phyloP scores from a whole-genome alignment of 2,888 invertebrate genomes.

The Tetrapedia diversipes region DNA sequence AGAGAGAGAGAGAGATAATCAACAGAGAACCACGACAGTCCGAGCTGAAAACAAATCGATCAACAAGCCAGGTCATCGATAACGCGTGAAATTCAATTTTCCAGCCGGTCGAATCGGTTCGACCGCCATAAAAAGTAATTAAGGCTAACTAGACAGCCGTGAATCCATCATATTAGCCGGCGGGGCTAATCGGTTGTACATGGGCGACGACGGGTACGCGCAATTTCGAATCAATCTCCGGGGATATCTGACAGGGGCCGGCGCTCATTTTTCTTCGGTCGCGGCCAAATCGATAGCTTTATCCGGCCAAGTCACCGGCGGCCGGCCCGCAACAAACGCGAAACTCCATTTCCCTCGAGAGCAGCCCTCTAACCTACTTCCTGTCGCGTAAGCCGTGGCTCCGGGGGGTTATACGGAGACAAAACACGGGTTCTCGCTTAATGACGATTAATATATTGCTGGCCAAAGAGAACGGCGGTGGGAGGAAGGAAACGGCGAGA shows the following conservation, averaged over 20 bases:
- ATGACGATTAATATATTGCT: constrained; percentile 51
- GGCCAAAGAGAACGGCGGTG: not conserved
- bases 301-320: constrained; percentile 45
- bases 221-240: constrained; percentile 65
- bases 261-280: constrained; percentile 53
- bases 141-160: constrained; percentile 24
- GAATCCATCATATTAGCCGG: constrained; percentile 41
- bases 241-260: constrained; percentile 36
- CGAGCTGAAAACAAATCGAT: not conserved
- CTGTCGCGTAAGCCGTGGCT: constrained; percentile 14
- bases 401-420: not conserved
- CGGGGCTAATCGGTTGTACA: constrained; percentile 34
- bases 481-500: not conserved
- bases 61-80: not conserved
- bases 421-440: constrained; percentile 3
- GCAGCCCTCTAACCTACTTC: constrained; percentile 42
- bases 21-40: too few species aligned
- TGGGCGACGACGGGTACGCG: constrained; percentile 20
- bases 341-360: constrained; percentile 51
- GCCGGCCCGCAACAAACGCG: constrained; percentile 52
- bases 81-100: constrained; percentile 6
- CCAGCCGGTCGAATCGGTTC: not conserved
- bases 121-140: constrained; percentile 12
- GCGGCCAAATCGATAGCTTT: constrained; percentile 61
- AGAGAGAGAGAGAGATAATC: too few species aligned